Percentiles rank a stretch among this genome's conserved stretches.
These are phyloP conservation scores for Platygyra sinensis DNA, from an alignment of 64 coral and sea anemone genomes.

Conservation along the genomic window DNA sequence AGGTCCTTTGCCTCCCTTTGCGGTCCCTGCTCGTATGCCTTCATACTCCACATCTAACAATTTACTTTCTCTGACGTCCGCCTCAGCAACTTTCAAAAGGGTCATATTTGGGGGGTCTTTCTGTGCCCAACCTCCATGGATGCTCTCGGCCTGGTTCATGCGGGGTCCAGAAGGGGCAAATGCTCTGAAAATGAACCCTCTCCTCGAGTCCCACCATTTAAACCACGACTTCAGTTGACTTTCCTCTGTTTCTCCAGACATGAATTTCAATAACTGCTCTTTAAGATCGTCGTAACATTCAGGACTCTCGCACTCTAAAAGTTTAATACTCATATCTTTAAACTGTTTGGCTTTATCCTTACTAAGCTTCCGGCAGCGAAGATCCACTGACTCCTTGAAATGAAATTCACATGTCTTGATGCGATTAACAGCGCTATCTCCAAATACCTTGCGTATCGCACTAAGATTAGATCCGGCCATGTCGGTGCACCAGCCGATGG, in stretches of 20 bases:
- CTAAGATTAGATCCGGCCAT: slow-evolving; percentile 55
- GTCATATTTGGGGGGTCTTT: too few relatives aligned
- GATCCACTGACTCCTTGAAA: slow-evolving; percentile 20
- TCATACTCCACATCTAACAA: too few relatives aligned
- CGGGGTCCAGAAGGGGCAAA: slow-evolving; percentile 43
- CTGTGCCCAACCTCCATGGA: too few relatives aligned
- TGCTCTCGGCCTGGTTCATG: too few relatives aligned
- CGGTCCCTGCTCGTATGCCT: too few relatives aligned
- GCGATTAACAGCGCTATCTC: slow-evolving; percentile 4
- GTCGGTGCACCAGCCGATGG: slow-evolving; percentile 52
- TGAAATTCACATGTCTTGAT: slow-evolving; percentile 67
- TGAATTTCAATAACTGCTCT: neutral
- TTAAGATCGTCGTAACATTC: slow-evolving; percentile 16
- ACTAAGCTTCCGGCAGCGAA: slow-evolving; percentile 19
- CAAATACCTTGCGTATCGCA: slow-evolving; percentile 45
- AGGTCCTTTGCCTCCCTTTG: too few relatives aligned
- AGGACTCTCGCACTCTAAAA: slow-evolving; percentile 42
- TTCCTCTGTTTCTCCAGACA: neutral
- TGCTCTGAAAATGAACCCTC: slow-evolving; percentile 19
- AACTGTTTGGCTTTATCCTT: neutral
- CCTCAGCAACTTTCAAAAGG: too few relatives aligned
- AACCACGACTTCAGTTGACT: slow-evolving; percentile 14
- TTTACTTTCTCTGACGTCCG: too few relatives aligned
- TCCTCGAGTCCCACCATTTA: slow-evolving; percentile 39
- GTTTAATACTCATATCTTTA: slow-evolving; percentile 22